phyloP scores from a whole-genome alignment of 2,888 invertebrate genomes.

The Parasteatoda lunata region DNA sequence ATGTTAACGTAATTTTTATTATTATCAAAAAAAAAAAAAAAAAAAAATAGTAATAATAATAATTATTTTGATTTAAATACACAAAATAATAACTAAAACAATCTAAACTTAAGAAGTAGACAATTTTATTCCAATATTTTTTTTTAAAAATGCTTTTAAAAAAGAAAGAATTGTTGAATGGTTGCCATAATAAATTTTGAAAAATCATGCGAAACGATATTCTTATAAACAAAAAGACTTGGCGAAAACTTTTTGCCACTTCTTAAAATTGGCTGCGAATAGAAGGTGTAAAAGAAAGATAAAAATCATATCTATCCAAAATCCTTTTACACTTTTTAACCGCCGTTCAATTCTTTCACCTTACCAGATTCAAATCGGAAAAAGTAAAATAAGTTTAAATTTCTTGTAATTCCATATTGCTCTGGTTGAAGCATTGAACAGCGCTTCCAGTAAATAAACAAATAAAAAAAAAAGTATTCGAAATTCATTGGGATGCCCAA shows the following conservation, averaged over 20 bases:
- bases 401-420: constrained; percentile 53
- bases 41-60: too few relatives aligned
- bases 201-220: too few relatives aligned
- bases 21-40: too few relatives aligned
- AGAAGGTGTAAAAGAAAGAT: constrained; percentile 9
- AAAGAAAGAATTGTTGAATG: too few relatives aligned
- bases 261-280: constrained; percentile 34
- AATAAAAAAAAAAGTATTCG: constrained; percentile 21
- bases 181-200: too few relatives aligned
- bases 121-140: too few relatives aligned
- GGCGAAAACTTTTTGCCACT: constrained; percentile 2
- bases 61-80: too few relatives aligned
- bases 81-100: too few relatives aligned
- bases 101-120: too few relatives aligned
- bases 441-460: constrained; percentile 47
- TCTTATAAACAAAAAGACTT: neutral
- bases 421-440: constrained; percentile 31
- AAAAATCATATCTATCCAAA: constrained; percentile 15
- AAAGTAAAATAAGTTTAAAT: constrained; percentile 43
- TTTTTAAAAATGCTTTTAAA: too few relatives aligned
- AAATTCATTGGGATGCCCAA: constrained; percentile 57
- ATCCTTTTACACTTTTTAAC: constrained; percentile 66
- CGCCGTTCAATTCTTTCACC: constrained; percentile 44
- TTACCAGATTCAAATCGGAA: neutral
- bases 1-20: too few relatives aligned